phyloP scores from a whole-genome alignment of 2,888 invertebrate species.

The Mycalesis mineus region DNA sequence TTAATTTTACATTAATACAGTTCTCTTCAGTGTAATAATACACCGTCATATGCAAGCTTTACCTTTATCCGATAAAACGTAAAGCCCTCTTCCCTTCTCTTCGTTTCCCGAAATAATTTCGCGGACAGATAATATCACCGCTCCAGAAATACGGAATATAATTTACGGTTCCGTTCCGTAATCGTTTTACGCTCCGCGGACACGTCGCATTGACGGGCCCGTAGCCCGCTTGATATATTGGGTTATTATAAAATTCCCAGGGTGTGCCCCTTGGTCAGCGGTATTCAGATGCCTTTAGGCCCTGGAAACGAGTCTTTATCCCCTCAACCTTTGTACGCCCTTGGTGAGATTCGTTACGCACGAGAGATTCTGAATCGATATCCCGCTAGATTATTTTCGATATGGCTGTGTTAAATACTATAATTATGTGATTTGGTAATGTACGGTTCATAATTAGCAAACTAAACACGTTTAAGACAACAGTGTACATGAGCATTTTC shows the following conservation, averaged over 20 bases:
- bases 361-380: not conserved
- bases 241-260: conserved; percentile 24
- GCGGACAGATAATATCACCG: not conserved
- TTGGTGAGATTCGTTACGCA: conserved; percentile 1
- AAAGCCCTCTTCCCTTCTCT: not conserved
- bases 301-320: conserved; percentile 2
- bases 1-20: not conserved
- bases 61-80: no score
- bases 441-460: no score
- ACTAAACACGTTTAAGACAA: no score
- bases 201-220: conserved; percentile 20
- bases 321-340: conserved; percentile 11
- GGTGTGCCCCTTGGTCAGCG: conserved; percentile 22
- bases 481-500: no score
- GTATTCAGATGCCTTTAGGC: conserved; percentile 1
- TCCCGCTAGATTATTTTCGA: not conserved
- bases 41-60: not conserved
- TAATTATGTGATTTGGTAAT: no score
- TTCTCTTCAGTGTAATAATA: not conserved
- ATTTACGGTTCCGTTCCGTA: conserved; percentile 12
- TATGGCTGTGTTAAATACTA: not conserved
- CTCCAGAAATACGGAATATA: conserved; percentile 9
- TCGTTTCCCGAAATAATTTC: not conserved
- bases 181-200: conserved; percentile 19
- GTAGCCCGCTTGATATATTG: conserved; percentile 23